Base-by-base conservation (phyloP, 1,140 invertebrate genomes). In the Drosophila nigromelanica region DNA sequence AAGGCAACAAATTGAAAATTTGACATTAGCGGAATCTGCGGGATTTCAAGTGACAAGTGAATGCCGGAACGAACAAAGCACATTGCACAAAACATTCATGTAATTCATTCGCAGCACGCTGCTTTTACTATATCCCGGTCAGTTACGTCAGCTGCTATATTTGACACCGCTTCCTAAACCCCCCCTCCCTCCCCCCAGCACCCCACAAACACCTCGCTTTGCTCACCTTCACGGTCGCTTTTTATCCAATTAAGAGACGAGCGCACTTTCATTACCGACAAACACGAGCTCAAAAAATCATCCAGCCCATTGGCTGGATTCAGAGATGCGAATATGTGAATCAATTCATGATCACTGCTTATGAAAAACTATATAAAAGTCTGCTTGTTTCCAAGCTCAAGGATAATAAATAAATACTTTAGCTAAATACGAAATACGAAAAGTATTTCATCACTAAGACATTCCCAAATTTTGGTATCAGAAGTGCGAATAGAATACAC, bases 191-290 rank as follows among this genome's bases (percentile, higher is more conserved):
- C 24, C 12, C 15, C 4, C 37, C 24, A 3, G n/a, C n/a, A n/a
- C n/a, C 18, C 18, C 5, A 1, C 14, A 2, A 14, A 45, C 33
- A 7, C 33, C 35, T 7, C 43, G 5, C 33, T 21, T 6, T 3
- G 24, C 24, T n/a, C 18, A 51, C 30, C 56, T 35, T 68, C 21
- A 47, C 51, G 42, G 45, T 40, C 42, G 61, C 45, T 72, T 66
- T 66, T 66, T 76, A 76, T 67, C 50, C 73, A 76, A 76, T 76
- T 76, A 39, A 73, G 69, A 47, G 58, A 40, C 63, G 50, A 76
- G 55, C 69, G 73, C 73, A 72, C 60, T 72, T 66, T 75, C 60
- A 75, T 71, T 56, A 72, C 24, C 45, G 33, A 6, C 37, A 39
- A 33, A 58, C 47, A 63, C 39, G 43, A 69, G 48, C 27, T 54